Base-by-base conservation (phyloP, 2,888 invertebrate species). In the Saturnia japonica region DNA sequence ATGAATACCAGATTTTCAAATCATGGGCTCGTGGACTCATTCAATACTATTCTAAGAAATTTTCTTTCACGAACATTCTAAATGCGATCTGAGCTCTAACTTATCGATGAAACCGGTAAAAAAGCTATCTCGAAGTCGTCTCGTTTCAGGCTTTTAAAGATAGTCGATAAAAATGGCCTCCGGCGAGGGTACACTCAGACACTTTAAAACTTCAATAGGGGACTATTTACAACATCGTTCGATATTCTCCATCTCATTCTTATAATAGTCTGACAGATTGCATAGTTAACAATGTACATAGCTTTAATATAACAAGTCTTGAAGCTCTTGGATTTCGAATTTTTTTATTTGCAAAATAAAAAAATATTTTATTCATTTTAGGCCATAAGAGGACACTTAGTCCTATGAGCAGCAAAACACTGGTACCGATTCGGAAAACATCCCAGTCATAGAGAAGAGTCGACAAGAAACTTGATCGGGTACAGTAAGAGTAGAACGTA, bases 131-230 rank as follows among this genome's bases (percentile, higher is more conserved):
- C 2, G 42, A 67, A 67, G 64, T 64, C 40, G 64, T 64, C 19
- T 68, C 54, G 60, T 70, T 67, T 57, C 47, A 72, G 74, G 76
- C 78, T 79, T 79, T 79, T 74, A 79, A 77, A 74, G 75, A 70
- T 60, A 45, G 47, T 14, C 70, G 69, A 74, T 78, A 76, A 73
- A 80, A 77, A 79, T 80, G 76, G 69, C 69, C 54, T 22, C 57
- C 64, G 68, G 45, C 51, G 42, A 47, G 28, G 64, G 43, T 42
- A 51, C 54, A 47, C 47, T 57, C 42, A 40, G 62, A 68, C 71
- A 68, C 71, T 68, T 71, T 71, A 67, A 51, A 71, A 74, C 68
- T 70, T 67, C 28, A 54, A 42, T 68, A 73, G 62, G 25, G 60
- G 67, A 70, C 62, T 73, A 73, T 70, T 72, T 70, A 68, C 68